These are phyloP conservation scores for Caenorhabditis imperialis DNA, from an alignment of 2,888 invertebrate genomes.

Conservation along the genomic window DNA sequence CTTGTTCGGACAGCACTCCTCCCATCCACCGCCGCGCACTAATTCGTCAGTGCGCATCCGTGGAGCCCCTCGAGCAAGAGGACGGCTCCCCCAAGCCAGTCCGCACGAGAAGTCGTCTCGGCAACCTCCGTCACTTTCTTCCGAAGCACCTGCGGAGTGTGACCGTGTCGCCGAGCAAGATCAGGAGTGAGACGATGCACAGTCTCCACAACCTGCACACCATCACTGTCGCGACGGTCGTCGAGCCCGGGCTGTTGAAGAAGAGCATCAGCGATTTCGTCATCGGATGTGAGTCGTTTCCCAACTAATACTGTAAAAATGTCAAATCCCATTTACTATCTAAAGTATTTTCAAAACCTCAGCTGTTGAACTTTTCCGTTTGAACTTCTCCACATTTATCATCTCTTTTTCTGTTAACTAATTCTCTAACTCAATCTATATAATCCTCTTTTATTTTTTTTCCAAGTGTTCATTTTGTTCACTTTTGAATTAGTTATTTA, in stretches of 20 bases:
- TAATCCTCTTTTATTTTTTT: no score
- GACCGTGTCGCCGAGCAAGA: constrained; percentile 46
- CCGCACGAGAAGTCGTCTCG: constrained; percentile 30
- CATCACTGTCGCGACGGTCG: constrained; percentile 45
- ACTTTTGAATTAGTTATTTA: background rate
- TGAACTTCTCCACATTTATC: no score
- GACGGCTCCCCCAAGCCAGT: constrained; percentile 19
- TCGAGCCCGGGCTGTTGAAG: constrained; percentile 52
- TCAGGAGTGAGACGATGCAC: constrained; percentile 56
- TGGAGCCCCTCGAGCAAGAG: constrained; percentile 40
- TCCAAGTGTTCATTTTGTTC: no score
- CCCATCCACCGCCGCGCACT: constrained; percentile 27
- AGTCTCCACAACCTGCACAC: constrained; percentile 48
- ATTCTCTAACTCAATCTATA: no score
- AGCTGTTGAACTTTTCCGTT: constrained; percentile 23
- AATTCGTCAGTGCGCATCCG: constrained; percentile 48
- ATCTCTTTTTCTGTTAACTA: no score
- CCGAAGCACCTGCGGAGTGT: constrained; percentile 43
- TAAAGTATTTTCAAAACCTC: no score
- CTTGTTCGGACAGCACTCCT: constrained; percentile 26
- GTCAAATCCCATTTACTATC: no score
- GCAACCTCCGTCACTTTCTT: constrained; percentile 25
- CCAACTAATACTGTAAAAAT: no score
- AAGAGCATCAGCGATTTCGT: constrained; percentile 59
- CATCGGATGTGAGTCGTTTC: constrained; percentile 52